These are phyloP conservation scores for Sinella curviseta DNA, from an alignment of 1,140 invertebrate genomes.

Conservation along the genomic window DNA sequence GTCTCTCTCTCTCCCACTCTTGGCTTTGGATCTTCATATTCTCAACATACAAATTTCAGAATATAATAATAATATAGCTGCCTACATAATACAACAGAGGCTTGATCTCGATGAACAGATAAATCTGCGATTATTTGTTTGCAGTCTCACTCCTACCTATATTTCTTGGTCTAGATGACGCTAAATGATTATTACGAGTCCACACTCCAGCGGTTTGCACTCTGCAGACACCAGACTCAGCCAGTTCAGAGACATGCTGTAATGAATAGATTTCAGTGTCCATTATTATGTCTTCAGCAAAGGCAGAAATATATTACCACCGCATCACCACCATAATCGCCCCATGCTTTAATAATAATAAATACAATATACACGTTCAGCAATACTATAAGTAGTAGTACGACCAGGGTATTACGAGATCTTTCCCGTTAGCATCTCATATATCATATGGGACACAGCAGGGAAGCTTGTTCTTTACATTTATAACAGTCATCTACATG, in stretches of 20 bases:
- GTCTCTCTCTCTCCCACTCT: no score
- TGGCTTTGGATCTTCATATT: no score
- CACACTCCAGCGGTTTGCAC: not conserved
- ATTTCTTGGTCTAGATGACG: not conserved
- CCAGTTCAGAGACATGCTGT: not conserved
- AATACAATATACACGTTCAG: not conserved
- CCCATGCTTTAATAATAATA: not conserved
- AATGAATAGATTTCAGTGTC: not conserved
- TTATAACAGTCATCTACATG: not conserved
- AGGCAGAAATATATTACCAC: not conserved
- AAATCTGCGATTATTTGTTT: not conserved
- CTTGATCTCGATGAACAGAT: not conserved
- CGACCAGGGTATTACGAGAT: not conserved
- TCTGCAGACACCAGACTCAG: not conserved
- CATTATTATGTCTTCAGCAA: constrained; percentile 7
- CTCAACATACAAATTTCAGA: no score
- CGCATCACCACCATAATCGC: not conserved
- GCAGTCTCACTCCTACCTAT: not conserved
- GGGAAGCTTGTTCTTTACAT: not conserved
- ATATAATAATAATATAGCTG: no score
- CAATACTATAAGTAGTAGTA: not conserved
- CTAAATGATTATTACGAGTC: not conserved
- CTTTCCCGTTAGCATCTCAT: constrained; percentile 13
- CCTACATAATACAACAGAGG: not conserved
- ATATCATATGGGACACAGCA: constrained; percentile 1